Evolutionary conservation across 2,113 vertebrate species (phyloP), one percentile per base, ranked within the genome.

Genomic region (Plestiodon gilberti): DNA sequence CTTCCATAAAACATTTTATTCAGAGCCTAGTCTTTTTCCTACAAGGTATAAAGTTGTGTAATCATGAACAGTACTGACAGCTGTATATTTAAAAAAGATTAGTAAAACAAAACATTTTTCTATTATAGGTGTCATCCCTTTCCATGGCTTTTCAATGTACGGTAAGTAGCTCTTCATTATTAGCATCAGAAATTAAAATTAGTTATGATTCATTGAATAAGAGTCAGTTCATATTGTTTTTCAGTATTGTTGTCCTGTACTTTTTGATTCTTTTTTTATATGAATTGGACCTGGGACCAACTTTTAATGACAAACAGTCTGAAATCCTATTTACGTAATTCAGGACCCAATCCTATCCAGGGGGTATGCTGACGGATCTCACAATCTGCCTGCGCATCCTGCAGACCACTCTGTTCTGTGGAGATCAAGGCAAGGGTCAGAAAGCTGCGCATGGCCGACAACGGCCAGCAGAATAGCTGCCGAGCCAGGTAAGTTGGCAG

Each of bases 71-170:
- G 1, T 59, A 13, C 82, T 20, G 11, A 52, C 82, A 76, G 64
- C 89, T 76, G 62, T 0, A 43, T 80, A 67, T 64, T 48, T 23
- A 33, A 61, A 65, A 88, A 7, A 79, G 89, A 4, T 87, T 85
- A 90, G 6, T 89, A 40, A 93, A 90, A 71, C 87, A 30, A 79
- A 5, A 75, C 65, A 1, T 88, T 86, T 94, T 87, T 95, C 18
- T 94, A 93, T 95, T 94, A 38, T 94, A 99, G 99, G 99, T 95
- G 98, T 99, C 1, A 98, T 99, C 86, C 99, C 98, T 71, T 99
- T 99, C 86, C 99, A 99, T 48, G 99, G 99, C 71, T 99, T 99
- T 95, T 99, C 99, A 79, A 99, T 99, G 99, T 99, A 99, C 85
- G 98, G 99, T 99, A 96, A 97, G 98, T 98, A 76, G 87, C 48